Base-by-base conservation (phyloP, 2,888 invertebrate genomes). In the Erpobdella octoculata region DNA sequence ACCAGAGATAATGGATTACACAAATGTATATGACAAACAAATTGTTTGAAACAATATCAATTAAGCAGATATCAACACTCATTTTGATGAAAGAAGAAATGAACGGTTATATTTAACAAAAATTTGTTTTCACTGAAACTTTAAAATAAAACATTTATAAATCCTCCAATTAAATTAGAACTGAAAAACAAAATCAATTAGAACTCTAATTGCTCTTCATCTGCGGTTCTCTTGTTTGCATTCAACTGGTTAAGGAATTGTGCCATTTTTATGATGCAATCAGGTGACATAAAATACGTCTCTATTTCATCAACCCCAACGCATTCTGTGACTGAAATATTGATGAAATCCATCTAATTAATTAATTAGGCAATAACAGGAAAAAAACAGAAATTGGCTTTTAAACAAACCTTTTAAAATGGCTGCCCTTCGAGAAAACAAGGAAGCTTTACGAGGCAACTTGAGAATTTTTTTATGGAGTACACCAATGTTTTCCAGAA, bases 371-470 rank as follows among this genome's bases (percentile, higher is more conserved):
- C 71, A 37, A 70, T 71, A 48, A 73, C 74, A 71, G 48, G 21
- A 74, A 72, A 72, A 0, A 6, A 0, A 38, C 18, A 36, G 15
- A 33, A 28, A 68, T 48, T 18, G 15, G n/a, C n/a, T 33, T 62
- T 37, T 18, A 0, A 37, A 59, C 65, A 35, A 18, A 74, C 86
- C 86, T 73, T 86, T 86, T 12, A 83, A 21, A 36, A 64, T 59
- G 21, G 18, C n/a, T 3, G 70, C 59, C 21, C 72, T 66, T 37
- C 37, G 25, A 2, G 75, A 73, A 67, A 75, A 75, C 59, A 74
- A 36, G 1, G 71, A 38, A 15, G 73, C 33, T 59, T 58, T 65
- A 38, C 65, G 71, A 38, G 48, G 64, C n/a, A 25, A 31, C 28
- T 38, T 53, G 12, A 74, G 46, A 33, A 59, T 33, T 1, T 15